Evolutionary conservation across 2,888 invertebrate genomes (phyloP), one percentile per base, ranked within the genome.

Genomic region (Cantharis nigra): DNA sequence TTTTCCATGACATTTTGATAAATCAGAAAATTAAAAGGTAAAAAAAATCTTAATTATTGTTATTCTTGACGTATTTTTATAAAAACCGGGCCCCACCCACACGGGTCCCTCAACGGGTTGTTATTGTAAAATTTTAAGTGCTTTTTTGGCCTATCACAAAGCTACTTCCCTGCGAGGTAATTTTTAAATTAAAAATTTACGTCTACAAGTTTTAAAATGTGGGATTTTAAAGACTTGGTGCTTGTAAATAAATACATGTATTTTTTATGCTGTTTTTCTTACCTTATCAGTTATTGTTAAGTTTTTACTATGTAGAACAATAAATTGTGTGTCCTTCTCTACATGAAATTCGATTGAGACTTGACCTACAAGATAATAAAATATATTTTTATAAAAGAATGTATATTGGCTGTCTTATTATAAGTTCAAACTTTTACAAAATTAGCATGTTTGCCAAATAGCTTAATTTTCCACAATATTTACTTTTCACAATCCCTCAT

Each of bases 301-400:
- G 85, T 96, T 96, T 85, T 96, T 92, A 81, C 95, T 94, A 88
- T 97, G 96, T 83, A 97, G 91, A 79, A 97, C 95, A 84, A 96
- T 92, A 88, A 95, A 96, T 85, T 92, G 91, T 30, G 96, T 95
- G 86, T 95, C 95, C 83, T 94, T 92, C 84, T 94, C 95, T 79
- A 96, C 93, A 83, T 92, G 92, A 88, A 97, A 93, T 88, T 96
- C 96, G 88, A 96, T 96, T 77, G 94, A 94, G 62, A 96, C 94
- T 92, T 95, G 94, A 84, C 96, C 94, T 96, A 89, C 62, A 88
- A 67, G 26, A 13, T 26, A 9, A 65, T n/a, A 67, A 23, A 5
- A 67, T 23, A 11, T n/a, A n/a, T 26, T 26, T 26, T 49, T 49
- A n/a, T 49, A 1, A 49, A 7, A 49, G 5, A 0, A 3, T 33